Base-by-base conservation (phyloP, 2,113 vertebrate species). In the Lycaon pictus region DNA sequence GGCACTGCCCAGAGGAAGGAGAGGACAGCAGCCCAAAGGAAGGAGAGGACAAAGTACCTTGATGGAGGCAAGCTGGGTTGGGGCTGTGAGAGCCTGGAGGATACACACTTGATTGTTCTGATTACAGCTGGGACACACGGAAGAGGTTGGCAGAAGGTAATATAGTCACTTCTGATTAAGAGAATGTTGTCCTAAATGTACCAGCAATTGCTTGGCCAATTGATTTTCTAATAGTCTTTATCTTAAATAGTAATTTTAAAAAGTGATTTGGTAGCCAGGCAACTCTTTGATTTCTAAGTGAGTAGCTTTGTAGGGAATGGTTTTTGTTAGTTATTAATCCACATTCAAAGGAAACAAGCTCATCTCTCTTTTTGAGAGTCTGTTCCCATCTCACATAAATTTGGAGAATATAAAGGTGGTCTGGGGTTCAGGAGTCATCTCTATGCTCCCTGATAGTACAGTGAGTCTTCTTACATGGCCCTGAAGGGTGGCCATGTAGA, bases 171-270 rank as follows among this genome's bases (percentile, higher is more conserved):
- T 89, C 74, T 79, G 55, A 85, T 2, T 9, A 56, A 35, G 79
- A 12, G 12, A 93, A 7, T 32, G 4, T 87, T 63, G 29, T n/a
- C 60, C 23, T 37, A 72, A 29, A 76, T 37, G 35, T 85, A 12
- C 35, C 51, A n/a, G 82, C 9, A 63, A 29, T 32, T 62, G 29
- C 51, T 87, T 29, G 53, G 37, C 29, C 74, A 76, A 74, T 79
- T 79, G n/a, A 88, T 60, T 81, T 71, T 48, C 58, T 76, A 37
- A 53, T n/a, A 19, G 51, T 82, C n/a, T 94, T 93, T n/a, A 76
- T 58, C 13, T 32, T 43, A 53, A 95, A 71, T 25, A 48, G 63
- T 69, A 79, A 85, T 65, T 87, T 32, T 1, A 13, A 79, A 93
- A 79, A 72, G 48, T 60, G 27, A 51, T 37, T 15, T 60, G 19